A percentile compares a stretch with the other conserved stretches of the same genome.
These are phyloP conservation scores for Crotophaga sulcirostris DNA, from an alignment of 2,113 vertebrate species.

Conservation along the genomic window DNA sequence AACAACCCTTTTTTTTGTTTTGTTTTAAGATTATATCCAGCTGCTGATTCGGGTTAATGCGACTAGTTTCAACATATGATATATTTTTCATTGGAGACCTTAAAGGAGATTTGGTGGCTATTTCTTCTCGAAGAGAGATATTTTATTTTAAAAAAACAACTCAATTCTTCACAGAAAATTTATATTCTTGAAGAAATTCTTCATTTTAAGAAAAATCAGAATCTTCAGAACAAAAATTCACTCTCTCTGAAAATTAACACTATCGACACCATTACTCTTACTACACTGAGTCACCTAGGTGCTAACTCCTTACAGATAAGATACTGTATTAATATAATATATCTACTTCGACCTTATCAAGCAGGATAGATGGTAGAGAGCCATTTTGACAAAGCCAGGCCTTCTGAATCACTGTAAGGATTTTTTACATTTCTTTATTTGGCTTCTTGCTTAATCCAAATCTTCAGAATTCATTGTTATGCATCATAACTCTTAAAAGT, in stretches of 20 bases:
- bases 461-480: not conserved
- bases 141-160: not conserved
- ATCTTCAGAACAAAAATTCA: not conserved
- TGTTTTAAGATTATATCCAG: not conserved
- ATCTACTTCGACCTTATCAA: not conserved
- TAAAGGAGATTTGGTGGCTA: not conserved
- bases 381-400: not conserved
- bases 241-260: not conserved
- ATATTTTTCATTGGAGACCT: not conserved
- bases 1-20: not conserved
- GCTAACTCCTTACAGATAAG: not conserved
- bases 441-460: not conserved
- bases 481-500: not conserved
- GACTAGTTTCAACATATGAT: not conserved
- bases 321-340: not conserved
- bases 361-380: not conserved
- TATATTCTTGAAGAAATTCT: not conserved
- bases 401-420: not conserved
- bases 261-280: not conserved
- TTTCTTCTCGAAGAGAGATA: not conserved
- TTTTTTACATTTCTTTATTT: not conserved
- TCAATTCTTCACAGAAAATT: not conserved
- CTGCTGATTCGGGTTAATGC: not conserved
- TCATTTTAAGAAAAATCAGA: not conserved
- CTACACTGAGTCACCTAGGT: not conserved